Conservation (phyloP, 2,797 vertebrate genomes). For the Xiphophorus birchmanni region DNA sequence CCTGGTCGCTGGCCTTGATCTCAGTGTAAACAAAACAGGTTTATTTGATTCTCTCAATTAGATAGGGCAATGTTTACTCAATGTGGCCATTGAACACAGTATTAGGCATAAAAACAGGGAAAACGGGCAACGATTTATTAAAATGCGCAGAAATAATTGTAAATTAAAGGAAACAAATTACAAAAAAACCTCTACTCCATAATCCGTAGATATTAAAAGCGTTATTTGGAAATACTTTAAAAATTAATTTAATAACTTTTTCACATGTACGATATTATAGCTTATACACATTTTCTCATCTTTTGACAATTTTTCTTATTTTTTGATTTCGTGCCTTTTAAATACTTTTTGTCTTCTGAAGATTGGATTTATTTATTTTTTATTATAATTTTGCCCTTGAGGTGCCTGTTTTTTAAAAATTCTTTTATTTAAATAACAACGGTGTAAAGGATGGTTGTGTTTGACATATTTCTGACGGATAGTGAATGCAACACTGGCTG, state of each 20-base stretch:
- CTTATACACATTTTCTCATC: not conserved
- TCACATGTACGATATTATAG: not conserved
- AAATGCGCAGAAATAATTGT: not conserved
- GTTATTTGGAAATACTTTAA: not conserved
- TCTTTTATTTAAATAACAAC: not conserved
- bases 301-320: not conserved
- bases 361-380: not conserved
- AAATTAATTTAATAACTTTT: not conserved
- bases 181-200: not conserved
- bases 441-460: not conserved
- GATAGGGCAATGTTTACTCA: not conserved
- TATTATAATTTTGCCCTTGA: not conserved
- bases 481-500: conserved; percentile 49
- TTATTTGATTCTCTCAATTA: not conserved
- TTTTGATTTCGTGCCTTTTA: not conserved
- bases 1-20: no score
- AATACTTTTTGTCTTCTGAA: not conserved
- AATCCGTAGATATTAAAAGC: not conserved
- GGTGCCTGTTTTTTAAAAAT: not conserved
- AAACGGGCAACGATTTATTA: not conserved
- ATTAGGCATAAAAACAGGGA: not conserved
- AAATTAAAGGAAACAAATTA: not conserved
- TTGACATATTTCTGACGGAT: conserved; percentile 28
- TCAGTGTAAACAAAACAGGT: not conserved
- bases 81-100: not conserved